These are phyloP conservation scores for Phragmatobia fuliginosa DNA, from an alignment of 2,888 invertebrate species.

Conservation along the genomic window DNA sequence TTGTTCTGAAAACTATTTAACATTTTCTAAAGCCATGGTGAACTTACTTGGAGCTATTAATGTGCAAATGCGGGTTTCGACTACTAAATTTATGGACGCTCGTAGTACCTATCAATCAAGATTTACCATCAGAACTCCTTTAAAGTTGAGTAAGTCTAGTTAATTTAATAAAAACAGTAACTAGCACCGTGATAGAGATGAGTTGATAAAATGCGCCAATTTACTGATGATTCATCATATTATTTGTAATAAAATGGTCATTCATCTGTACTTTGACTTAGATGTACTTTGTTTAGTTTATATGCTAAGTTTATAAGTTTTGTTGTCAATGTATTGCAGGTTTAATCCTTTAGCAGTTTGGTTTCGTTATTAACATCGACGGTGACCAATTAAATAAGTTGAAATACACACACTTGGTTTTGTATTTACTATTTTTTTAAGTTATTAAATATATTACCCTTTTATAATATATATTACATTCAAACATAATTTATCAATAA, in stretches of 20 bases:
- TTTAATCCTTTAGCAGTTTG: too few relatives aligned
- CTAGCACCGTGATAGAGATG: slow-evolving; percentile 37
- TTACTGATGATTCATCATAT: slow-evolving; percentile 27
- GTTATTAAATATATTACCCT: too few relatives aligned
- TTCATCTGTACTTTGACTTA: too few relatives aligned
- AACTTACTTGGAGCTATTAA: slow-evolving; percentile 60
- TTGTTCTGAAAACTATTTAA: not conserved
- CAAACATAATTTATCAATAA: too few relatives aligned
- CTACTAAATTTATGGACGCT: slow-evolving; percentile 72
- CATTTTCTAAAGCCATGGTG: not conserved
- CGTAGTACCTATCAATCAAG: slow-evolving; percentile 81
- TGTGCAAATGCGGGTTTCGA: slow-evolving; percentile 72
- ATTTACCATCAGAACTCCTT: slow-evolving; percentile 72
- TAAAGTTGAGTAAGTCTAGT: slow-evolving; percentile 67
- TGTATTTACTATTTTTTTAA: too few relatives aligned
- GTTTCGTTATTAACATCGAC: too few relatives aligned
- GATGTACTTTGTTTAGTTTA: too few relatives aligned
- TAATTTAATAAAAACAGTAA: slow-evolving; percentile 78
- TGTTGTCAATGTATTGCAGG: too few relatives aligned
- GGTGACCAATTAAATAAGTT: too few relatives aligned
- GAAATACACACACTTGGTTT: too few relatives aligned
- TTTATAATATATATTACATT: too few relatives aligned
- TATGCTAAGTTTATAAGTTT: too few relatives aligned
- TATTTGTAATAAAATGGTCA: slow-evolving; percentile 27
- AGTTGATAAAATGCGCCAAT: slow-evolving; percentile 32